Evolutionary conservation across 2,888 invertebrate species (phyloP).

Genomic region (Oithona nana): DNA sequence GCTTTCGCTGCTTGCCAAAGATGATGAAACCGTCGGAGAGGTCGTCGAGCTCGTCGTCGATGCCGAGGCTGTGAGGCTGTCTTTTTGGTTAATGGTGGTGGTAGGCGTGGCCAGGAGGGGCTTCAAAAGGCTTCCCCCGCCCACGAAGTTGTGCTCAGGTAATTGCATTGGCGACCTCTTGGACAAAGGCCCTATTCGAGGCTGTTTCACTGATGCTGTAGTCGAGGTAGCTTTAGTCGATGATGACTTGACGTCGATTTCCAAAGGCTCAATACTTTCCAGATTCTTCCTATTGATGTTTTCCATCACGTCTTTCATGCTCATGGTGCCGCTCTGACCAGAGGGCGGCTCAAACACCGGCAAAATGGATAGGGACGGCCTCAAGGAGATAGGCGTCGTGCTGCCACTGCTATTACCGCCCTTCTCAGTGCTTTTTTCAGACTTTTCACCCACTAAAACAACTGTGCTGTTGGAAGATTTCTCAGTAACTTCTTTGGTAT

Average conservation of each 20-base stretch:
- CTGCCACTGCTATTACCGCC: background rate
- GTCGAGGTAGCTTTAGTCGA: background rate
- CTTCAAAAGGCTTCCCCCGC: background rate
- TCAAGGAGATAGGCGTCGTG: background rate
- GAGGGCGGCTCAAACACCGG: background rate
- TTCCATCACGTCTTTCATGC: background rate
- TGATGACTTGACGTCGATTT: background rate
- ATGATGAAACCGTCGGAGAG: too few relatives aligned
- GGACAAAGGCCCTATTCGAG: too few relatives aligned
- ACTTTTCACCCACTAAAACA: background rate
- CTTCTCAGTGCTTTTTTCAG: background rate
- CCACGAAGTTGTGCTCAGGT: background rate
- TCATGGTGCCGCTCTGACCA: background rate
- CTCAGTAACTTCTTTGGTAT: background rate
- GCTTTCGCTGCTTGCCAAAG: too few relatives aligned
- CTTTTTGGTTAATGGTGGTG: too few relatives aligned
- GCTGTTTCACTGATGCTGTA: too few relatives aligned
- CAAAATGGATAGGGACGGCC: background rate
- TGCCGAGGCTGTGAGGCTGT: background rate
- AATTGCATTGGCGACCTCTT: background rate
- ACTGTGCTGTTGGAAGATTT: background rate
- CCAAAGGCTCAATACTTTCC: background rate
- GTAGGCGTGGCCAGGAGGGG: background rate
- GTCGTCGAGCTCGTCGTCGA: background rate
- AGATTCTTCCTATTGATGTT: background rate